Base-by-base conservation (phyloP, 92 coral and sea anemone species). In the Virgularia gustaviana region DNA sequence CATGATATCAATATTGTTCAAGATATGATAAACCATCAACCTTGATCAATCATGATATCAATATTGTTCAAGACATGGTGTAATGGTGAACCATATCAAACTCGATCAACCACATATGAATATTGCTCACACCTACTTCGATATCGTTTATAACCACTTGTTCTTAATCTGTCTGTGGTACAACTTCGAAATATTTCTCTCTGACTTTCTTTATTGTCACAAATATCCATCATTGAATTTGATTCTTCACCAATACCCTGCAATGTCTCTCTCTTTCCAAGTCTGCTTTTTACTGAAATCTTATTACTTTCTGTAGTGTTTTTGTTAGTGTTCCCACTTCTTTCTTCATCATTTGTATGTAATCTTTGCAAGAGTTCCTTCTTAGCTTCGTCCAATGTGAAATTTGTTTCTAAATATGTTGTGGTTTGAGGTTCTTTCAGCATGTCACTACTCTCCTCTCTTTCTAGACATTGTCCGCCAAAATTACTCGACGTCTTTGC, bases 231-330 rank as follows among this genome's bases (percentile, higher is more conserved):
- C 36, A 7, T 12, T 16, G 28, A 2, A 22, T 35, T 1, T 39
- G 10, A 23, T 24, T 55, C 7, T 27, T 47, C 12, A 22, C 62
- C 75, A 16, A 51, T 47, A 1, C 24, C 34, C 18, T 30, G 32
- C 58, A 20, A 9, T 4, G 58, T 52, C 19, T 49, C 18, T 9
- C 61, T 59, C 11, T 18, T 34, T 2, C 75, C 75, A 25, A 68
- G 20, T 0, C 75, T 59, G 20, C 75, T 68, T 51, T 68, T 68
- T 9, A 68, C 75, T 7, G 75, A 49, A 16, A 45, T 30, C 24
- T 39, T 12, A 0, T 42, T 22, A 20, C 43, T 45, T 36, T 49
- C 10, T 29, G 5, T 49, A 9, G 24, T 36, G n/a, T n/a, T n/a
- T n/a, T n/a, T n/a, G n/a, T n/a, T n/a, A n/a, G n/a, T n/a, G n/a